phyloP scores from a whole-genome alignment of 2,888 invertebrate genomes.

The Sarcophaga subvicina region DNA sequence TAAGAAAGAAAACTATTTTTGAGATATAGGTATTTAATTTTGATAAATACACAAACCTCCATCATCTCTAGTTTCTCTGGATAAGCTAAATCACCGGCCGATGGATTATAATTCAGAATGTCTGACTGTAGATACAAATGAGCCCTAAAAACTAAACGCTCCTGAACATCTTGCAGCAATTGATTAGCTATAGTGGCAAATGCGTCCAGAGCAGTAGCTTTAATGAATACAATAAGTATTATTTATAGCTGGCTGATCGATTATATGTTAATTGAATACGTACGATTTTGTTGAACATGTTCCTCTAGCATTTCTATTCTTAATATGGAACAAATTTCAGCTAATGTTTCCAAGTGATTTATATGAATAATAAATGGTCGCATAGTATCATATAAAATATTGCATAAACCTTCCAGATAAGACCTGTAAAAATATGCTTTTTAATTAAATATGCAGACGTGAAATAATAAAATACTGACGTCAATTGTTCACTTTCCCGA shows the following conservation, averaged over 20 bases:
- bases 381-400: slow-evolving; percentile 94
- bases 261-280: slow-evolving; percentile 76
- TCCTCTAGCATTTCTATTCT: slow-evolving; percentile 96
- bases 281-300: slow-evolving; percentile 92
- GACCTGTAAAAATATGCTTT: slow-evolving; percentile 81
- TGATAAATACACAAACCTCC: slow-evolving; percentile 85
- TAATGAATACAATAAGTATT: slow-evolving; percentile 58
- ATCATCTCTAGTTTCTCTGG: slow-evolving; percentile 99
- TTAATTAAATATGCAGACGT: background rate
- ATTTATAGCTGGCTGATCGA: background rate
- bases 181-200: slow-evolving; percentile 91
- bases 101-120: slow-evolving; percentile 93
- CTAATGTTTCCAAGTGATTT: slow-evolving; percentile 97
- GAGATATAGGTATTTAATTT: too few relatives aligned
- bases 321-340: slow-evolving; percentile 97
- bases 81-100: slow-evolving; percentile 97
- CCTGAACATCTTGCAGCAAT: slow-evolving; percentile 96
- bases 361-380: slow-evolving; percentile 97
- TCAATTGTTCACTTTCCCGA: slow-evolving; percentile 85
- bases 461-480: slow-evolving; percentile 81
- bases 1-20: slow-evolving; percentile 12
- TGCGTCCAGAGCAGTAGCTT: slow-evolving; percentile 87
- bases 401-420: slow-evolving; percentile 93
- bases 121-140: slow-evolving; percentile 96
- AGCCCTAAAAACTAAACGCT: slow-evolving; percentile 96